Base-by-base conservation (phyloP, 2,113 vertebrate species). In the Notarius quadriscutis region DNA sequence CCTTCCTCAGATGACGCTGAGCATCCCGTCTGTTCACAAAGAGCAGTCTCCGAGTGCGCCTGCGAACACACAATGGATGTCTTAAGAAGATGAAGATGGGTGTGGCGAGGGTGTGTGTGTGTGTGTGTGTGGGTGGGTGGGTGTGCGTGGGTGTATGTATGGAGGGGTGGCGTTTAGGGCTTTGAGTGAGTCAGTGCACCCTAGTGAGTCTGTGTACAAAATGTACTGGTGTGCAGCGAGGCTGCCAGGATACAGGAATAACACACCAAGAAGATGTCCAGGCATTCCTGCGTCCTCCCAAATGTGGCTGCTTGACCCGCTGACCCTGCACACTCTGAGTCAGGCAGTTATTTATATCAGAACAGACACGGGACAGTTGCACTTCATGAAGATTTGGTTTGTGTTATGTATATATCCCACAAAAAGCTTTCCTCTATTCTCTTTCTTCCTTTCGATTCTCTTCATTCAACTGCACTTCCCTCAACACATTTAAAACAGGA, bases 271-370 rank as follows among this genome's bases (percentile, higher is more conserved):
- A 91, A 79, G 53, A 80, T 51, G 72, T 81, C 84, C 85, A 87
- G 86, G 89, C 89, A 90, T 88, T 79, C 48, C 34, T 88, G 86
- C 58, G 65, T 84, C 72, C 85, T 63, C 22, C 85, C 88, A 88
- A 86, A 88, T 89, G 87, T 65, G 88, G 87, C 89, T 87, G 88
- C 83, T 92, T 92, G 92, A 93, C 92, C 92, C 57, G 84, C 90
- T 90, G 89, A 84, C 86, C 88, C 7, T 81, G 78, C 65, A 65
- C 91, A 86, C 60, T 89, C 87, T 88, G 84, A 77, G 79, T 75
- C 48, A 48, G 82, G 79, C 14, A 41, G 14, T 81, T 93, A 94
- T 93, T 93, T 92, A 92, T 93, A 93, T 86, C 30, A 25, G 84
- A 83, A 48, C 80, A 69, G 86, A 88, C 85, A 67, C 27, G 53